Evolutionary conservation across 1,140 invertebrate genomes (phyloP), one percentile per base, ranked within the genome.

Genomic region (Cotesia chilonis): DNA sequence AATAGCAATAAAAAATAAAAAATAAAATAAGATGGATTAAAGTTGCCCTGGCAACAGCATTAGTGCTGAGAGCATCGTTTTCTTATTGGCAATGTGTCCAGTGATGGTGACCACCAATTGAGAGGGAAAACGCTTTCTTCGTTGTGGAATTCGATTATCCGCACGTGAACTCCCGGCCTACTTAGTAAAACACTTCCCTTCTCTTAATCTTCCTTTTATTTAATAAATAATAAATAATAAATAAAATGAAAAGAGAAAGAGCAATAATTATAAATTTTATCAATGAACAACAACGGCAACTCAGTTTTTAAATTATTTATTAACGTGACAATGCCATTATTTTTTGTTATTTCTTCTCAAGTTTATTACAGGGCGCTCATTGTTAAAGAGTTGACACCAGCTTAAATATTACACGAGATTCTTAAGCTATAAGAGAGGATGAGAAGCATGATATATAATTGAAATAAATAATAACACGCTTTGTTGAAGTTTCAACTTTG

Each of bases 101-200:
- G 66, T 65, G 72, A 60, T 71, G 68, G 73, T 68, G 68, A 63
- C 70, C 61, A 70, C 65, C 60, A 64, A 76, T 76, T 72, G 75
- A 76, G 75, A 76, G 75, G 75, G 72, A 74, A 76, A 76, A 74
- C 75, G 75, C 75, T 76, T 76, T 76, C 74, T 76, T 76, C 68
- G 71, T 76, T 70, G 37, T 73, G 75, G 75, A 76, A 76, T 76
- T 76, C 71, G 72, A 76, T 76, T 76, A 76, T 76, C 75, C 75
- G 70, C 63, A 70, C 69, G 70, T 76, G 75, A 76, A 76, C 75
- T 76, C 75, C 75, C 75, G 75, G 75, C 75, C 75, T 76, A 76
- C 75, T 76, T 76, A 60, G 71, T 65, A 54, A 72, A 72, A 72
- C 55, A 72, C 65, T 60, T 68, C 57, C 59, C 55, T 71, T 63